These are phyloP conservation scores for Leucophenga montana DNA, from an alignment of 2,888 invertebrate genomes.

Conservation along the genomic window DNA sequence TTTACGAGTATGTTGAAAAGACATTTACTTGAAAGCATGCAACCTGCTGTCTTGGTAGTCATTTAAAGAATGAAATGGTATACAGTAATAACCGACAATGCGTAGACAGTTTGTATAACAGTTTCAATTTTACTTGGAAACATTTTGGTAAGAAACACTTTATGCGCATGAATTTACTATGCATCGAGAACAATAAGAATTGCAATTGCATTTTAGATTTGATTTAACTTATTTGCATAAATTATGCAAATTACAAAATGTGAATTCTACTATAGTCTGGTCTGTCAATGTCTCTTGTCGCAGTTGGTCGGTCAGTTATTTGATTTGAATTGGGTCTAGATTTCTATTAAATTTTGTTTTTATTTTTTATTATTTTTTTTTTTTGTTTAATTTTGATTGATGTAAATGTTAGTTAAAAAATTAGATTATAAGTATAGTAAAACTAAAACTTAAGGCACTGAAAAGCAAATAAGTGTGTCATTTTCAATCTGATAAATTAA, in stretches of 20 bases:
- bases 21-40: neutral
- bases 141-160: constrained; percentile 6
- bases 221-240: constrained; percentile 9
- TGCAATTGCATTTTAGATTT: constrained; percentile 20
- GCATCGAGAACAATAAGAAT: neutral
- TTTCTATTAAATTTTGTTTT: constrained; percentile 13
- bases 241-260: neutral
- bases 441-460: no score
- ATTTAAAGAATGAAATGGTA: neutral
- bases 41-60: neutral
- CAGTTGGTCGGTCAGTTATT: neutral
- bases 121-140: neutral
- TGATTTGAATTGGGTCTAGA: neutral
- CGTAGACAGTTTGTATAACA: neutral
- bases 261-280: neutral
- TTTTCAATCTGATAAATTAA: no score
- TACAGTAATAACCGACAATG: no score
- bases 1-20: neutral
- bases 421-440: no score
- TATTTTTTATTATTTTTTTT: neutral
- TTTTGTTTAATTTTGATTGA: no score
- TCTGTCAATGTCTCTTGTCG: neutral
- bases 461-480: no score
- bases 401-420: no score
- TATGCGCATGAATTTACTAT: neutral